Base-by-base conservation (phyloP, 2,888 invertebrate genomes). In the Ormyrus thymus region DNA sequence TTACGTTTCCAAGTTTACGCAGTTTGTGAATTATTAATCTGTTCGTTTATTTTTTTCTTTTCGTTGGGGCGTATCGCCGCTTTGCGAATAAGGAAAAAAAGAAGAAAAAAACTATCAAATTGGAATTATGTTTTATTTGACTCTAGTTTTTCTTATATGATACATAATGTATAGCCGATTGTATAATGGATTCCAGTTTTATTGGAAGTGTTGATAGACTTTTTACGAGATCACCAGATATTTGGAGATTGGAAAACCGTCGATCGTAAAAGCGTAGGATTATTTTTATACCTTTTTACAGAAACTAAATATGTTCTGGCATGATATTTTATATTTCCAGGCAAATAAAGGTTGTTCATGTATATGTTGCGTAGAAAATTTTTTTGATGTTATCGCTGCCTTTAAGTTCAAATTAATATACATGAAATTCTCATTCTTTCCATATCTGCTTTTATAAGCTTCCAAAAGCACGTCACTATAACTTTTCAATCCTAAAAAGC, bases 201-300 rank as follows among this genome's bases (percentile, higher is more conserved):
- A 89, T 87, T 89, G 89, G 89, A 89, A 88, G 81, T 84, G 85
- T 87, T 85, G 83, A 84, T 86, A 86, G 86, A 87, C 85, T 87
- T 87, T 87, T 86, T 83, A 82, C 76, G 81, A 83, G 76, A 74
- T 83, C 82, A 80, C 62, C 81, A 76, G 80, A 70, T 76, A 76
- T 76, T 78, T 75, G 75, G 70, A 81, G 72, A 78, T 29, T 78
- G 78, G 72, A 50, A 56, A 78, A 81, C 56, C 74, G 73, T 80
- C 74, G 62, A 77, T 81, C 71, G 74, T 73, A 77, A 76, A 81
- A 80, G 72, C 78, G 82, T 83, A 82, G 83, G 78, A 86, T 86
- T 85, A 86, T 85, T 87, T 87, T 88, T 86, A 86, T 85, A 84
- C 84, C 82, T 84, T 84, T 84, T 84, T 83, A 84, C 81, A 83